Base-by-base conservation (phyloP, 2,113 vertebrate genomes). In the Equus quagga region DNA sequence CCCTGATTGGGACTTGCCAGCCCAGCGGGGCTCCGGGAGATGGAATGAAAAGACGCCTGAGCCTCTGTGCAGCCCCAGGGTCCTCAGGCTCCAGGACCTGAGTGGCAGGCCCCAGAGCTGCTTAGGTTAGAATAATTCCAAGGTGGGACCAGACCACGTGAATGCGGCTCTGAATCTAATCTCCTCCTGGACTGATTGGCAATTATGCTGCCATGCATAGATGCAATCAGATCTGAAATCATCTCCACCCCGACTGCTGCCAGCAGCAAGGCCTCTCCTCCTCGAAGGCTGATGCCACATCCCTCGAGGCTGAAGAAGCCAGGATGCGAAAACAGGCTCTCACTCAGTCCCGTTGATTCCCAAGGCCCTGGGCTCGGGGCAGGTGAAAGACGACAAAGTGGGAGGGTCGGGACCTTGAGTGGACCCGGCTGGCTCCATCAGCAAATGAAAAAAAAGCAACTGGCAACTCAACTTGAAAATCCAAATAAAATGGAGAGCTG, bases 1-100 rank as follows among this genome's bases (percentile, higher is more conserved):
- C 96, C 96, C 98, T 99, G 98, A 99, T 99, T 99, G 98, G 98
- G 96, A 98, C 99, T 98, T 96, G 95, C 97, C 98, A 97, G 98
- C 98, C 96, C 99, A 98, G 99, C 98, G 0, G 99, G 99, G 97
- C 95, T 98, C 98, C 96, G 24, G 28, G 41, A 97, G 83, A 91
- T 95, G 79, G 86, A 97, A 97, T 98, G 98, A 98, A 98, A 98
- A 98, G 97, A 98, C 0, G 81, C 80, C 97, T 84, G 91, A 87
- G 96, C 96, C 94, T 98, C 97, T 41, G n/a, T n/a, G 96, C 73
- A 95, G 96, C 84, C 98, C 94, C 83, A 51, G 98, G 98, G 98
- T 98, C 97, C 95, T 86, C 78, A 87, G 80, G 87, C 98, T 97
- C 88, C 3, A 44, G 98, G 96, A 98, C 98, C 98, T 98, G 97